phyloP scores from a whole-genome alignment of 2,888 invertebrate species.

The Chorisops tibialis region DNA sequence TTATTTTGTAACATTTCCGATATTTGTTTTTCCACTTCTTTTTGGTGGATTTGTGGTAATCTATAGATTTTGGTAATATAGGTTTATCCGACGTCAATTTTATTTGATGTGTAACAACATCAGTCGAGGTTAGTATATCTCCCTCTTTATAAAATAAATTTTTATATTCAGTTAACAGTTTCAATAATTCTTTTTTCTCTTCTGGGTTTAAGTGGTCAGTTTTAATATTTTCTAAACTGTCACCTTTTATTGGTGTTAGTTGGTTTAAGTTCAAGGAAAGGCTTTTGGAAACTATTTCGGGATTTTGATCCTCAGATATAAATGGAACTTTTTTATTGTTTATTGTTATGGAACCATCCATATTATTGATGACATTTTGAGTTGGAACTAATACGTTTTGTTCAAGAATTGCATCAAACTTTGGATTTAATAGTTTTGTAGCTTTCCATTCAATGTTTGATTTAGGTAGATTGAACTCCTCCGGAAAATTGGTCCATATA shows the following conservation, averaged over 20 bases:
- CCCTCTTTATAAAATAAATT: too few species aligned
- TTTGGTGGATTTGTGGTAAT: slow-evolving; percentile 14
- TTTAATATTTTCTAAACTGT: neutral
- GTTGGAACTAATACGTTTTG: slow-evolving; percentile 8
- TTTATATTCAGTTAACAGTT: too few species aligned
- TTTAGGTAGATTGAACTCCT: neutral
- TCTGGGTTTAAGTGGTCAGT: too few species aligned
- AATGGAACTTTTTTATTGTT: neutral
- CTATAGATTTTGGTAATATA: slow-evolving; percentile 14
- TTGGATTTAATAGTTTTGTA: neutral
- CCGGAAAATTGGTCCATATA: neutral
- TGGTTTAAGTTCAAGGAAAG: neutral
- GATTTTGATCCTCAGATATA: neutral
- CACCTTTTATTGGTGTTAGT: neutral
- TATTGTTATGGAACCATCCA: neutral
- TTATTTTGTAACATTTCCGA: slow-evolving; percentile 3
- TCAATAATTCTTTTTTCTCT: too few species aligned
- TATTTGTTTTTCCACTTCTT: slow-evolving; percentile 20
- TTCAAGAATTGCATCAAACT: neutral
- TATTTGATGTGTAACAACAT: too few species aligned
- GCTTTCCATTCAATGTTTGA: neutral
- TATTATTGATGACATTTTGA: neutral
- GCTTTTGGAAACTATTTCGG: neutral
- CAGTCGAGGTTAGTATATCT: too few species aligned
- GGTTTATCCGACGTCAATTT: too few species aligned